These are phyloP conservation scores for Cacoxenus indagator DNA, from an alignment of 2,888 invertebrate genomes.

Conservation along the genomic window DNA sequence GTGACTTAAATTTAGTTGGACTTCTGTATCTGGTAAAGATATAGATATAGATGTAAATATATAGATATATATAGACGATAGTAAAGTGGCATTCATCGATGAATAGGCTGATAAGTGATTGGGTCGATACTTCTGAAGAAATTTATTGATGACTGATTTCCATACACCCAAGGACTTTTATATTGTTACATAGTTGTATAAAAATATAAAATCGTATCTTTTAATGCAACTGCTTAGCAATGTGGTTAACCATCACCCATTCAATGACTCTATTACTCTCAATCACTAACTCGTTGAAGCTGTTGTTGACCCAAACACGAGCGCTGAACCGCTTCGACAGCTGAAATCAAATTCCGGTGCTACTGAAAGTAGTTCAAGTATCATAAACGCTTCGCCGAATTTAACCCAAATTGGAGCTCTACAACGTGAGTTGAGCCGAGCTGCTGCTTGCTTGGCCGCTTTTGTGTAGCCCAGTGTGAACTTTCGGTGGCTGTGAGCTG, in stretches of 20 bases:
- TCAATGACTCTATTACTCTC: background rate
- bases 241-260: background rate
- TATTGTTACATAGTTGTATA: no score
- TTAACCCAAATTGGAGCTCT: slow-evolving; percentile 50
- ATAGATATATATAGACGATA: no score
- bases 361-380: slow-evolving; percentile 5
- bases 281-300: background rate
- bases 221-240: no score
- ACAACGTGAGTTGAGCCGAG: slow-evolving; percentile 40
- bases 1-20: no score
- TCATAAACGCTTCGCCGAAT: slow-evolving; percentile 27
- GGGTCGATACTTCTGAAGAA: no score
- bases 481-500: background rate
- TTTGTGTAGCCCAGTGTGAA: background rate
- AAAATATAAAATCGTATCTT: no score
- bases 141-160: no score
- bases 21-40: no score
- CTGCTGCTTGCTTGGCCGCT: background rate
- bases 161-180: no score
- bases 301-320: background rate
- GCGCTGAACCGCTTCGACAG: background rate
- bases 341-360: background rate
- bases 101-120: no score
- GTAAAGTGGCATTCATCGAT: no score
- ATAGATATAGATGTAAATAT: no score